These are phyloP conservation scores for Temnothorax rugatulus DNA, from an alignment of 2,888 invertebrate species.

Conservation along the genomic window DNA sequence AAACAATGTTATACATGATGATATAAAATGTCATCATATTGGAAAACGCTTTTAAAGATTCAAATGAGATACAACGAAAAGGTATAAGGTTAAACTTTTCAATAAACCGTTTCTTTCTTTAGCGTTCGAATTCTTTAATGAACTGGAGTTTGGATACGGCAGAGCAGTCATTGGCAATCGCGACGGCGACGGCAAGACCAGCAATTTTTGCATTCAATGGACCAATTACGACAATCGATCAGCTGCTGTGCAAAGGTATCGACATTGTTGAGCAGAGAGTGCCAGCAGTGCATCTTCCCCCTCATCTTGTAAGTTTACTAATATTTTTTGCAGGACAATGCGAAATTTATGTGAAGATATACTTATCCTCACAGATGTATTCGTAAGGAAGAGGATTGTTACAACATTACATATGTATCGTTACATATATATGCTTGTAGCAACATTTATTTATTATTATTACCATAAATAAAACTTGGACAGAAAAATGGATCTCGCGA, in stretches of 20 bases:
- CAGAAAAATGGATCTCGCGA: background rate
- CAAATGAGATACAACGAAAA: background rate
- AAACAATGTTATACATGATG: background rate
- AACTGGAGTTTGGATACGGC: conserved; percentile 93
- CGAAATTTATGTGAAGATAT: background rate
- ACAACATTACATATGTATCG: background rate
- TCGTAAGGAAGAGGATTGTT: background rate
- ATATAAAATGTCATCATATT: too few relatives aligned
- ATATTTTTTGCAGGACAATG: background rate
- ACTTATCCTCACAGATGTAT: background rate
- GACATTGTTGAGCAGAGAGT: conserved; percentile 94
- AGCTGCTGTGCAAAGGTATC: conserved; percentile 93
- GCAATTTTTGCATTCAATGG: conserved; percentile 89
- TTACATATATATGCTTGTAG: background rate
- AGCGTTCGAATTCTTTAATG: conserved; percentile 91
- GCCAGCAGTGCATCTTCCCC: conserved; percentile 94
- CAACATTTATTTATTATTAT: background rate
- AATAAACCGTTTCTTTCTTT: background rate
- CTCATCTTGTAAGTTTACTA: conserved; percentile 91
- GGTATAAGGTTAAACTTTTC: background rate
- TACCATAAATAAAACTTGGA: background rate
- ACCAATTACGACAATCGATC: conserved; percentile 91
- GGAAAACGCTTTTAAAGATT: background rate
- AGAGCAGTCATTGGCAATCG: conserved; percentile 91
- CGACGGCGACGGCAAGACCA: conserved; percentile 92